Evolutionary conservation across 2,797 vertebrate genomes (phyloP).

Genomic region (Characodon lateralis): DNA sequence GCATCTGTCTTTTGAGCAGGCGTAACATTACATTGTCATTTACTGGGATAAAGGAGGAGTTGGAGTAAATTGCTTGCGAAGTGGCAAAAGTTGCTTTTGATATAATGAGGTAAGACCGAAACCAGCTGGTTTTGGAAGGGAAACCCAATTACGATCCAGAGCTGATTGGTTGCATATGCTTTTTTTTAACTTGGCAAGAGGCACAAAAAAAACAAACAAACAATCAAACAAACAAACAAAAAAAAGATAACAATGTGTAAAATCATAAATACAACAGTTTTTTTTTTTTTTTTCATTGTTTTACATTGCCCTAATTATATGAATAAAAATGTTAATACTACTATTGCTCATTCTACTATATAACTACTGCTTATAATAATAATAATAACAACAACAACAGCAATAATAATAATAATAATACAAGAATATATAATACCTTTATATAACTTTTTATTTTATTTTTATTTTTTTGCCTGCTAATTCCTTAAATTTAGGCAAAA

Average conservation of each 20-base stretch:
- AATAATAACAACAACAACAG: too few relatives aligned
- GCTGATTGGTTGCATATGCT: neutral
- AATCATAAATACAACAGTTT: neutral
- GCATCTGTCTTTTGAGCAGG: conserved; percentile 36
- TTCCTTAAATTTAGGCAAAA: neutral
- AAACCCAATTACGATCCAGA: neutral
- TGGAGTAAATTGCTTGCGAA: conserved; percentile 56
- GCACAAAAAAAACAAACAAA: neutral
- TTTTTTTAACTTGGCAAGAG: neutral
- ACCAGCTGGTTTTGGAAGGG: neutral
- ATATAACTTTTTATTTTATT: too few relatives aligned
- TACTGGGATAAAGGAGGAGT: conserved; percentile 47
- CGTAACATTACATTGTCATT: conserved; percentile 43
- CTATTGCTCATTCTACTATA: neutral
- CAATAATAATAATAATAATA: too few relatives aligned
- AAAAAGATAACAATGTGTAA: neutral
- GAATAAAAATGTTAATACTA: neutral
- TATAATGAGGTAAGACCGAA: conserved; percentile 45
- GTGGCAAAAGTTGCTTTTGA: conserved; percentile 56
- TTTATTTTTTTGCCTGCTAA: too few relatives aligned
- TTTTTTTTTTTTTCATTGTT: neutral
- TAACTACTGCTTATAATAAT: neutral
- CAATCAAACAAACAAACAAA: neutral
- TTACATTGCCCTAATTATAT: neutral
- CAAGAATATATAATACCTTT: too few relatives aligned